phyloP scores from a whole-genome alignment of 2,113 vertebrate species.

The Mesembrinibis cayennensis region DNA sequence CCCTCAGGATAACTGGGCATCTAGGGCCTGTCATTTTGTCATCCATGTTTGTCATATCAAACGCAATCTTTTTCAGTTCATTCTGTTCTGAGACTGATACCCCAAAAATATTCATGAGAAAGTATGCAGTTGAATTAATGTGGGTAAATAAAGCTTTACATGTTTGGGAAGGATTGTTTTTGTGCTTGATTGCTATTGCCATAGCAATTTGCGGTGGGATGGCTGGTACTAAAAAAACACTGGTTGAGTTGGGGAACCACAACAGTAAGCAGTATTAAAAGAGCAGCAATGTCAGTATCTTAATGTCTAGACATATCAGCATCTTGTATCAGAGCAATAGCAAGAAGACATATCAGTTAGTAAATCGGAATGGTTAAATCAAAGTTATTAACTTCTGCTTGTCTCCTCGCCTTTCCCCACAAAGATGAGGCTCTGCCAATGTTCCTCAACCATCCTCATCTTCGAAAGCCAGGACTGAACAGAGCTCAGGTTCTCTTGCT shows the following conservation, averaged over 20 bases:
- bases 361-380: not conserved
- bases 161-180: constrained; percentile 2
- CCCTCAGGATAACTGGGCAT: not conserved
- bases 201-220: not conserved
- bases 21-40: not conserved
- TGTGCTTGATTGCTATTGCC: not conserved
- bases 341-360: not conserved
- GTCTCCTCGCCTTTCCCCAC: not conserved
- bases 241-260: not conserved
- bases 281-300: not conserved
- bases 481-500: not conserved
- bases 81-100: not conserved
- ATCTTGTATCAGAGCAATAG: not conserved
- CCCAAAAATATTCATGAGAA: constrained; percentile 27
- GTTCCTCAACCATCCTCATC: not conserved
- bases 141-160: not conserved
- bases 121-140: not conserved
- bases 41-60: not conserved
- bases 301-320: not conserved
- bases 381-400: not conserved
- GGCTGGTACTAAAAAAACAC: not conserved
- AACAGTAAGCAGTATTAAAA: not conserved
- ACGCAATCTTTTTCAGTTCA: not conserved
- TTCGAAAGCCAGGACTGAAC: not conserved
- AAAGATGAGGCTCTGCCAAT: not conserved